Percentiles rank a stretch among this genome's conserved stretches.
phyloP scores from a whole-genome alignment of 1,140 invertebrate genomes.

The Cataglyphis hispanica region DNA sequence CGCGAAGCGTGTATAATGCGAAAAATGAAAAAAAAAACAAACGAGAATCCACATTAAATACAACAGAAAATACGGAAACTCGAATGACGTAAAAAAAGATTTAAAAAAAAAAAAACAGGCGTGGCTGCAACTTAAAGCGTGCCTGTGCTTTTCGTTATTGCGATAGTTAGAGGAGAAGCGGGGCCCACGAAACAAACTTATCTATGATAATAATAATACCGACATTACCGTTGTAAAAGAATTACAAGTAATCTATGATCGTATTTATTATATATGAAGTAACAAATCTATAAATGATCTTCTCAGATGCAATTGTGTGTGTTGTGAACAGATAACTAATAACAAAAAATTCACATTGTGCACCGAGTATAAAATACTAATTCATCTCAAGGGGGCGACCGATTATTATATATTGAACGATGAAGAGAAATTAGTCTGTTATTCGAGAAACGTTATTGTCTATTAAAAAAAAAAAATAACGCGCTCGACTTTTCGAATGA shows the following conservation, averaged over 20 bases:
- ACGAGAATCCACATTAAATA: slow-evolving; percentile 64
- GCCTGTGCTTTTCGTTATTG: slow-evolving; percentile 70
- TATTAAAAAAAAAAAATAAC: neutral
- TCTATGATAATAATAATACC: slow-evolving; percentile 71
- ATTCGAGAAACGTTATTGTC: neutral
- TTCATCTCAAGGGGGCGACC: neutral
- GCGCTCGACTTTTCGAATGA: slow-evolving; percentile 40
- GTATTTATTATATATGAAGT: slow-evolving; percentile 73
- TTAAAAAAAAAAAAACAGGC: slow-evolving; percentile 59
- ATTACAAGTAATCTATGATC: slow-evolving; percentile 70
- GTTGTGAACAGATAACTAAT: slow-evolving; percentile 61
- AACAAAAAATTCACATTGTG: slow-evolving; percentile 59
- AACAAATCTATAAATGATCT: slow-evolving; percentile 66
- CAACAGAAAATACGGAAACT: slow-evolving; percentile 67
- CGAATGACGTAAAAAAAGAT: slow-evolving; percentile 39
- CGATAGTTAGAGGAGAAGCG: slow-evolving; percentile 63
- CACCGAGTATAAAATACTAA: slow-evolving; percentile 54
- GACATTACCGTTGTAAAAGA: slow-evolving; percentile 66
- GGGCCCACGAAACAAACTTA: slow-evolving; percentile 77
- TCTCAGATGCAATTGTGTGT: slow-evolving; percentile 60
- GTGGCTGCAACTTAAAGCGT: slow-evolving; percentile 40
- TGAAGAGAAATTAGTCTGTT: too few relatives aligned
- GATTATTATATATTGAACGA: too few relatives aligned
- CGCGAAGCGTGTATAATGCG: slow-evolving; percentile 45
- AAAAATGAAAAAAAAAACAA: slow-evolving; percentile 45